Conservation (phyloP, 2,797 vertebrate genomes). For the Alca torda region DNA sequence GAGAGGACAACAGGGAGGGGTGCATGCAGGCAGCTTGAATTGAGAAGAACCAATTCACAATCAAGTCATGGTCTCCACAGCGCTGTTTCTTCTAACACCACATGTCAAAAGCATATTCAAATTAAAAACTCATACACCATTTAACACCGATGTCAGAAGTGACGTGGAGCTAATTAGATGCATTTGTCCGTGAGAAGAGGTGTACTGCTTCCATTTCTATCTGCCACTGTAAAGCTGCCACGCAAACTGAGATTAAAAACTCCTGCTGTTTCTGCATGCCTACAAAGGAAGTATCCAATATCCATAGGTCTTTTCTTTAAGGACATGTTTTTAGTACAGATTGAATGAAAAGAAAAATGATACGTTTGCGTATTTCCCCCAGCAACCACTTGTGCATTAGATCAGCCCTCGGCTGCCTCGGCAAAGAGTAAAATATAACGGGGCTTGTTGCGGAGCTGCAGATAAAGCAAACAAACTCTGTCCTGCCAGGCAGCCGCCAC, state of each 20-base stretch:
- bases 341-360: background rate
- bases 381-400: background rate
- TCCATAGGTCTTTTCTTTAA: background rate
- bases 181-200: background rate
- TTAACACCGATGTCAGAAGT: background rate
- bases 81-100: background rate
- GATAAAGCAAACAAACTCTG: background rate
- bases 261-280: background rate
- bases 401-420: background rate
- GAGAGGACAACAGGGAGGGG: background rate
- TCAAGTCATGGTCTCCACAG: background rate
- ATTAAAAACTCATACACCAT: background rate
- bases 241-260: background rate
- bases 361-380: background rate
- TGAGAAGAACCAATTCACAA: background rate
- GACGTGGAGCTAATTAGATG: background rate
- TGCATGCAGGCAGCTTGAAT: background rate
- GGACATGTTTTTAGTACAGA: background rate
- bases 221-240: background rate
- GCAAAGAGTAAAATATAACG: background rate
- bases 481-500: background rate
- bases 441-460: background rate
- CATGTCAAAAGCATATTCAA: background rate
- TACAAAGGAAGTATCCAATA: background rate
- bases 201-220: background rate